Base-by-base conservation (phyloP, 1,140 invertebrate genomes). In the Periplaneta americana region DNA sequence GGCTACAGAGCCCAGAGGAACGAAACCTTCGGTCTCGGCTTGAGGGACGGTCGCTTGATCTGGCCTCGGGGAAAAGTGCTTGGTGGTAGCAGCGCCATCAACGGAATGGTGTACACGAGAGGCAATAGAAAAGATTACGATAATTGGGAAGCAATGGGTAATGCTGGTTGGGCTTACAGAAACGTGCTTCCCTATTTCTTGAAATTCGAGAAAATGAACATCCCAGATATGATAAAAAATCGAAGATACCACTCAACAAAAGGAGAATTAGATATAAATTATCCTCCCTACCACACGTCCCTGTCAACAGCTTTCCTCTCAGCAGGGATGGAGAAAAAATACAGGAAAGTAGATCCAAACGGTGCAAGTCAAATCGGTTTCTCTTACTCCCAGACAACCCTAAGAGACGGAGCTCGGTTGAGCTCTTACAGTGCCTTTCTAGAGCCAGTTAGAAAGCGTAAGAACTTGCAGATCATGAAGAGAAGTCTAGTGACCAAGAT, bases 61-160 rank as follows among this genome's bases (percentile, higher is more conserved):
- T 75, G 74, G 74, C 79, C 28, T 28, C 31, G 37, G 48, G 77
- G 77, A 8, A 78, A 80, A 35, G 74, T 80, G 34, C 17, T 80
- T 48, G 80, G 92, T 15, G 95, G 95, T 13, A 93, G 92, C 2
- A 95, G 93, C 82, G 91, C 92, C 2, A 90, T 96, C 22, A 96
- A 96, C 87, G 95, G 93, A 13, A 93, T 96, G 91, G 93, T 95
- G 18, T 96, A 96, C 85, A 93, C 95, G 15, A 89, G 95, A 83
- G 95, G 95, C 9, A 94, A 96, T 87, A 91, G 89, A 79, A 81
- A 86, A n/a, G 95, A 96, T 85, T 96, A 93, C 84, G 92, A 96
- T 84, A 84, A 89, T 37, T 96, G 95, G 95, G 92, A 88, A 87
- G 87, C 81, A 0, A 79, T 76, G 5, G 85, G 85, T 34, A 39